Conservation (phyloP, 2,797 vertebrate genomes). For the Malacoraja senta region DNA sequence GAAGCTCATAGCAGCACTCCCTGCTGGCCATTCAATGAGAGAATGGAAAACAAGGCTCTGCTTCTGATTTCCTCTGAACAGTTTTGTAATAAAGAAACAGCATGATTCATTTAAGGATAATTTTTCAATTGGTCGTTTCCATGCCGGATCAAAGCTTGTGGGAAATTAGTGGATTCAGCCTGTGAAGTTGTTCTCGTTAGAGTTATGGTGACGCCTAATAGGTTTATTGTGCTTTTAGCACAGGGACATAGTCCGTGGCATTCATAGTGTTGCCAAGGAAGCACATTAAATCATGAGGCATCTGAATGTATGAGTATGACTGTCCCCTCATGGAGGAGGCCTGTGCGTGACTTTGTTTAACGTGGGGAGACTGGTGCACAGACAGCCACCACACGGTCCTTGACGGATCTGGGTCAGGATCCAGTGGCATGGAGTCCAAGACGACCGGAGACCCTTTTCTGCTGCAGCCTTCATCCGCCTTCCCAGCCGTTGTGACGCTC, state of each 20-base stretch:
- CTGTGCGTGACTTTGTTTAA: no score
- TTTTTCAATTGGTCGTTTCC: background rate
- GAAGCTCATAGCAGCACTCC: background rate
- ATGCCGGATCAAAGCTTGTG: background rate
- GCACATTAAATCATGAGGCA: no score
- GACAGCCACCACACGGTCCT: no score
- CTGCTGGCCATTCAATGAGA: slow-evolving; percentile 3
- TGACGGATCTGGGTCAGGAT: no score
- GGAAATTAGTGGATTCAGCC: background rate
- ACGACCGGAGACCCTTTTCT: no score
- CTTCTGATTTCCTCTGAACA: background rate
- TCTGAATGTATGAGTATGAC: no score
- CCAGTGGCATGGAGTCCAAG: no score
- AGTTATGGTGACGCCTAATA: background rate
- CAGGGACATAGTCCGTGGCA: background rate
- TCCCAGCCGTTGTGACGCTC: no score
- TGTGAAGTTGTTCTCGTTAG: background rate
- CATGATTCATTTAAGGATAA: background rate
- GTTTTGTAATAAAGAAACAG: background rate
- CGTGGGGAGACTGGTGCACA: no score
- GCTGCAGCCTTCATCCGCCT: no score
- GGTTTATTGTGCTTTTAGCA: background rate
- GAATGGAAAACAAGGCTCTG: slow-evolving; percentile 1
- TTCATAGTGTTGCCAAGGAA: background rate
- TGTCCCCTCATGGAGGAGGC: no score